Evolutionary conservation across 2,888 invertebrate genomes (phyloP).

Genomic region (Eilema griseolum): DNA sequence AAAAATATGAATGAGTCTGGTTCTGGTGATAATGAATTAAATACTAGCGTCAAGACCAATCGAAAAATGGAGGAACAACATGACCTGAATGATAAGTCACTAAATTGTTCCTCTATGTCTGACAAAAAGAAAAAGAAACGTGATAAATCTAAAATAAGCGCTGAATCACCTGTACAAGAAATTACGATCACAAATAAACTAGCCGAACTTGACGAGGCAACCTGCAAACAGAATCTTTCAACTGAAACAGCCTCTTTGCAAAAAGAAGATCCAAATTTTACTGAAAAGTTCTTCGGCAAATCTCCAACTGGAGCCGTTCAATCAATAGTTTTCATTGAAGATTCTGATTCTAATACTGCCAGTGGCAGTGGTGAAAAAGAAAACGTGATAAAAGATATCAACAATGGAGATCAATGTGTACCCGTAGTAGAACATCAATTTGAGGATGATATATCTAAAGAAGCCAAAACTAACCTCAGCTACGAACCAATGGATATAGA

Average conservation of each 20-base stretch:
- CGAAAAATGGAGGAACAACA: slow-evolving; percentile 13
- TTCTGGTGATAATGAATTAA: slow-evolving; percentile 41
- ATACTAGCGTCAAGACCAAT: slow-evolving; percentile 23
- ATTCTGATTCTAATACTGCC: slow-evolving; percentile 69
- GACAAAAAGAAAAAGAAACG: slow-evolving; percentile 41
- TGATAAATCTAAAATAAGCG: slow-evolving; percentile 26
- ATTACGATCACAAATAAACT: slow-evolving; percentile 20
- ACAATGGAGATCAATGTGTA: slow-evolving; percentile 75
- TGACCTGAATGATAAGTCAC: slow-evolving; percentile 17
- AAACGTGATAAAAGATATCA: slow-evolving; percentile 43
- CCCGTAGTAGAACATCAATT: slow-evolving; percentile 64
- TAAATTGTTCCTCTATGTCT: slow-evolving; percentile 31
- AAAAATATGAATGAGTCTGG: slow-evolving; percentile 36
- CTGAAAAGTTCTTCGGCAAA: slow-evolving; percentile 61
- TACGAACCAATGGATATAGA: slow-evolving; percentile 84
- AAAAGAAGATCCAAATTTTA: slow-evolving; percentile 33
- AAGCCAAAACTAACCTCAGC: slow-evolving; percentile 53
- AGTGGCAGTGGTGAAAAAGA: slow-evolving; percentile 48
- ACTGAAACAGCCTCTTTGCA: neutral
- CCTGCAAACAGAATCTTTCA: neutral
- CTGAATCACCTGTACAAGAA: slow-evolving; percentile 22
- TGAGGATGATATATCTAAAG: slow-evolving; percentile 34
- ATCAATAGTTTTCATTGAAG: slow-evolving; percentile 68
- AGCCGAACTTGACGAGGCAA: slow-evolving; percentile 11
- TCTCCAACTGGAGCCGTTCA: slow-evolving; percentile 57